Conservation (phyloP, 2,797 vertebrate species). For the Adelosebastes latens region DNA sequence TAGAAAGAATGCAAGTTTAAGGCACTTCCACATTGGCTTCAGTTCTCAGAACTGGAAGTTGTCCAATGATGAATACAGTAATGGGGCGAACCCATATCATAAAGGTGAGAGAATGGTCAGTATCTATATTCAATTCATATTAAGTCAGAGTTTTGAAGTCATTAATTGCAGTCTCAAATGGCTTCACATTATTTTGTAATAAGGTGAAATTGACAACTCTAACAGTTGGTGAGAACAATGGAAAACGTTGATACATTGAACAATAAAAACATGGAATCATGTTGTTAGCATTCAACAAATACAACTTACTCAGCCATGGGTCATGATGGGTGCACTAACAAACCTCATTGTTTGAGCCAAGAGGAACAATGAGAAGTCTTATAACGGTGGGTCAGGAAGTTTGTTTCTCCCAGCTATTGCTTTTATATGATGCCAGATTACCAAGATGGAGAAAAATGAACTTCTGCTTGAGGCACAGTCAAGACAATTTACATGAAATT, state of each 20-base stretch:
- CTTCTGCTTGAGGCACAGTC: neutral
- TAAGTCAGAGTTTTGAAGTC: neutral
- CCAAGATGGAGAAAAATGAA: neutral
- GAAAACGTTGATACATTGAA: neutral
- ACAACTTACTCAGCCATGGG: neutral
- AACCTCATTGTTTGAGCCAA: neutral
- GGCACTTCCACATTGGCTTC: too few relatives aligned
- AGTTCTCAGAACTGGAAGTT: too few relatives aligned
- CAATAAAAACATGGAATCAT: neutral
- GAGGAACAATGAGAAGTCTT: neutral
- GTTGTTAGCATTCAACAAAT: neutral
- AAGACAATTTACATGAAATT: neutral
- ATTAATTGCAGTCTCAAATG: neutral
- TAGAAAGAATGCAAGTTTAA: too few relatives aligned
- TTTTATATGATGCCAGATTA: constrained; percentile 4
- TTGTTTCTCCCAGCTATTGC: neutral
- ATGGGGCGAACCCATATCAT: neutral
- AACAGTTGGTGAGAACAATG: neutral
- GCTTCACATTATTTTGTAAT: neutral
- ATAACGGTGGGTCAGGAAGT: too few relatives aligned
- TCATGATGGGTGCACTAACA: too few relatives aligned
- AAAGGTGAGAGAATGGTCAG: neutral
- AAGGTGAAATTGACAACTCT: neutral
- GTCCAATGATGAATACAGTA: neutral
- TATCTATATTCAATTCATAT: neutral